These are phyloP conservation scores for Hypocryptadius cinnamomeus DNA, from an alignment of 2,113 vertebrate species.

Conservation along the genomic window DNA sequence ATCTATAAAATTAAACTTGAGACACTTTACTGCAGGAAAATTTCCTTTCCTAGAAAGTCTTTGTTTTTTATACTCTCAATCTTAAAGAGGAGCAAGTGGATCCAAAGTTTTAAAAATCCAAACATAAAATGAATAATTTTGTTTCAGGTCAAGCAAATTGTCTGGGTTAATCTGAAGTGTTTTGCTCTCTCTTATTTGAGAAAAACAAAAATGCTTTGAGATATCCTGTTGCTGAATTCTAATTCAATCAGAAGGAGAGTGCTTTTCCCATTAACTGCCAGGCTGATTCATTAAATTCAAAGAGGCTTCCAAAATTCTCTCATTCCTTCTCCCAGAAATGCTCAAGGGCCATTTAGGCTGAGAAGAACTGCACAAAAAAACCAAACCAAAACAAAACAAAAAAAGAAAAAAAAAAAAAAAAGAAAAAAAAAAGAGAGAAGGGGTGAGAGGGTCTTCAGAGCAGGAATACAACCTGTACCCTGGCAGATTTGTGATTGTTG, in stretches of 20 bases:
- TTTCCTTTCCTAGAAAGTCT: not conserved
- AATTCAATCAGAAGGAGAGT: not conserved
- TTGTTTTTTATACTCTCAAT: not conserved
- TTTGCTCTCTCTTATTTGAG: not conserved
- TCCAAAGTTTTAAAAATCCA: not conserved
- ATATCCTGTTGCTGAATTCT: not conserved
- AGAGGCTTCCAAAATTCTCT: not conserved
- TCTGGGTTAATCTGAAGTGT: not conserved
- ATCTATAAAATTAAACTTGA: not conserved
- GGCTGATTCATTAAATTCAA: not conserved
- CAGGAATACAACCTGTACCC: not conserved
- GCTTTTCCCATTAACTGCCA: not conserved
- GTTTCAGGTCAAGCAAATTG: not conserved
- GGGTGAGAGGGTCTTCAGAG: not conserved
- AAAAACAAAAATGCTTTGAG: not conserved
- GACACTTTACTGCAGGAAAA: not conserved
- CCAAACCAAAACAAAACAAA: not conserved
- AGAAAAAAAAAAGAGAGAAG: not conserved
- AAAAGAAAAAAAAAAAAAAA: not conserved
- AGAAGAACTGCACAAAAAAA: not conserved
- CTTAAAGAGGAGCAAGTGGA: not conserved
- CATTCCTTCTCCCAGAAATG: not conserved
- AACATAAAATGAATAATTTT: not conserved
- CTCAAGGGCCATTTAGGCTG: not conserved
- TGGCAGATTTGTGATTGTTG: not conserved